These are phyloP conservation scores for Crematogaster levior DNA, from an alignment of 2,888 invertebrate genomes.

Conservation along the genomic window DNA sequence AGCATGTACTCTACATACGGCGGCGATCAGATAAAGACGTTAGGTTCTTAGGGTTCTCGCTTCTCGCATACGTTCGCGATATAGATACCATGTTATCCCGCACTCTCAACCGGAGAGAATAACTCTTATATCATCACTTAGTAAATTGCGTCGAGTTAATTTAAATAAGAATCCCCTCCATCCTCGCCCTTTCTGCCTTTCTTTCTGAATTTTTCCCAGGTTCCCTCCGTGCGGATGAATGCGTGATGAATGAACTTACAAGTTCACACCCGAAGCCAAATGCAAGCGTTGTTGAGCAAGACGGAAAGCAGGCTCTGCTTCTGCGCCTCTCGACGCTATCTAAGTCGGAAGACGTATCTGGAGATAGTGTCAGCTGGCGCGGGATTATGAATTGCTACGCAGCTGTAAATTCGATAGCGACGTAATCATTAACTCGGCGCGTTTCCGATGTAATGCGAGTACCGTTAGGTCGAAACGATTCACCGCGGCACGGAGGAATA, in stretches of 20 bases:
- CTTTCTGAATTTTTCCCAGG: constrained; percentile 4
- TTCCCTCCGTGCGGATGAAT: background rate
- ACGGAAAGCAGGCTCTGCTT: constrained; percentile 25
- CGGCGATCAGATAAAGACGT: constrained; percentile 39
- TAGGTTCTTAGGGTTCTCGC: constrained; percentile 27
- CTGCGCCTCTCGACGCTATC: constrained; percentile 34
- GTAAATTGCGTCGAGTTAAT: constrained; percentile 21
- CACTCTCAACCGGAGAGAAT: constrained; percentile 19
- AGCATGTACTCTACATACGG: constrained; percentile 28
- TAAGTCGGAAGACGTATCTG: constrained; percentile 45
- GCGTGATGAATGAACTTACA: constrained; percentile 19
- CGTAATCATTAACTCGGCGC: constrained; percentile 41
- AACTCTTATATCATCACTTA: constrained; percentile 8
- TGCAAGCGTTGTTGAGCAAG: background rate
- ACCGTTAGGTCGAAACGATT: constrained; percentile 18
- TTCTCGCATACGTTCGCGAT: constrained; percentile 5
- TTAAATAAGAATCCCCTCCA: background rate
- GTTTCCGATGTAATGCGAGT: constrained; percentile 25
- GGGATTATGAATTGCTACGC: constrained; percentile 41
- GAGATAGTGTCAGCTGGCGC: constrained; percentile 43
- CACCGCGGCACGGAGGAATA: background rate
- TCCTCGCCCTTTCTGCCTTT: background rate
- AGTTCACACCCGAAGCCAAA: constrained; percentile 27
- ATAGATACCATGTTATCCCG: background rate
- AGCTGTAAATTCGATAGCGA: constrained; percentile 48